phyloP scores from a whole-genome alignment of 2,797 vertebrate genomes.

The Lagocephalus sceleratus region DNA sequence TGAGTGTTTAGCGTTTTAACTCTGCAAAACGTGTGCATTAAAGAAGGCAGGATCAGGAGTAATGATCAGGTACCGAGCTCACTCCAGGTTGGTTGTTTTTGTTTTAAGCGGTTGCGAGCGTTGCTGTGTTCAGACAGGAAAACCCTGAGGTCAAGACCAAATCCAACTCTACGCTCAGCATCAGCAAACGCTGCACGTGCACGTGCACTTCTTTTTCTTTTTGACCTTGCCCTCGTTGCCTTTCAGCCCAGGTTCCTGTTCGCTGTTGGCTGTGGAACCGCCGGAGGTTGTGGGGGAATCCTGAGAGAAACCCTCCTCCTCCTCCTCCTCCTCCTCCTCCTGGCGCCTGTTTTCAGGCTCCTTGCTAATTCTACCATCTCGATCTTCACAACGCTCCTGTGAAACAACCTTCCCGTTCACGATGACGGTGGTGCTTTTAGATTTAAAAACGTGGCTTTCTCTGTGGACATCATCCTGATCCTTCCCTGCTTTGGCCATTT shows the following conservation, averaged over 20 bases:
- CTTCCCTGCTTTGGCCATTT: constrained; percentile 23
- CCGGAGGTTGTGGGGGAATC: constrained; percentile 31
- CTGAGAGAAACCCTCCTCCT: constrained; percentile 17
- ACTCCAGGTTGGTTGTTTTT: too few species aligned
- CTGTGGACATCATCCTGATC: constrained; percentile 12
- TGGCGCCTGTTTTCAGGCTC: constrained; percentile 5
- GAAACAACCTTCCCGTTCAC: constrained; percentile 5
- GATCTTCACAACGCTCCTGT: constrained; percentile 13
- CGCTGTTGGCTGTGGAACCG: constrained; percentile 27
- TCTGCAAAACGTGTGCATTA: too few species aligned
- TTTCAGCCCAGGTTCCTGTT: constrained; percentile 32
- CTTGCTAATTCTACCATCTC: constrained; percentile 18
- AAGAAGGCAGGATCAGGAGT: too few species aligned
- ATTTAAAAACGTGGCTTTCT: constrained; percentile 15
- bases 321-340: neutral
- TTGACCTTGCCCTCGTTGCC: constrained; percentile 37
- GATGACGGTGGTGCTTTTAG: neutral
- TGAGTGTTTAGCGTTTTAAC: too few species aligned
- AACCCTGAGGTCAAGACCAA: constrained; percentile 25
- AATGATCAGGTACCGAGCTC: too few species aligned
- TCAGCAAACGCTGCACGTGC: constrained; percentile 72
- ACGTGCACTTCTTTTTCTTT: constrained; percentile 72
- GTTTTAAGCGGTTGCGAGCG: too few species aligned
- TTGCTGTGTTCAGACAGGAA: constrained; percentile 9
- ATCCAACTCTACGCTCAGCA: constrained; percentile 15